These are phyloP conservation scores for Oscheius sp. DNA, from an alignment of 1,140 invertebrate species.

Conservation along the genomic window DNA sequence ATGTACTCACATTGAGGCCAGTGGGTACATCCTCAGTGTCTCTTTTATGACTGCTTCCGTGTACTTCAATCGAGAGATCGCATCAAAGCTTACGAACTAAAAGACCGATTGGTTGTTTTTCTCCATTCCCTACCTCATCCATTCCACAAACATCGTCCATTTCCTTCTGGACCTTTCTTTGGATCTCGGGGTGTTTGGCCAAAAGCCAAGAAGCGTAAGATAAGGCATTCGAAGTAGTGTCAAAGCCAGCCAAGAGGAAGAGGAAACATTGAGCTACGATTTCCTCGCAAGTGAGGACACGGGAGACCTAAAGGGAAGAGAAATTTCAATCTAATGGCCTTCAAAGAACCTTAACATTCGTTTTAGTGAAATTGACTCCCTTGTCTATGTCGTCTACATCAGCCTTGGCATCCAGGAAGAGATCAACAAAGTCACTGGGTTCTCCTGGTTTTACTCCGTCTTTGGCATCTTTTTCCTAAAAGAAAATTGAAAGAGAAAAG, in stretches of 20 bases:
- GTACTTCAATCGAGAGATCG: constrained; percentile 52
- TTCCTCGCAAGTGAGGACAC: not conserved
- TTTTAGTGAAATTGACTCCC: not conserved
- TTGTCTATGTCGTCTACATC: constrained; percentile 20
- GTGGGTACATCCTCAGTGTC: constrained; percentile 60
- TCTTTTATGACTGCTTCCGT: constrained; percentile 61
- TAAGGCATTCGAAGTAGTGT: constrained; percentile 63
- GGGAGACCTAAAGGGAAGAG: not conserved
- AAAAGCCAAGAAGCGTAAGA: constrained; percentile 61
- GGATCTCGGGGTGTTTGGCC: constrained; percentile 62
- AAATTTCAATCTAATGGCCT: not conserved
- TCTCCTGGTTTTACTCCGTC: constrained; percentile 10
- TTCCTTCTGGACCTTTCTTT: constrained; percentile 62
- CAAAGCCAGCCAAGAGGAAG: constrained; percentile 63
- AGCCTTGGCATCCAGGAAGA: constrained; percentile 9
- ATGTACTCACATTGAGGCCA: constrained; percentile 51
- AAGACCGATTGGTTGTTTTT: not conserved
- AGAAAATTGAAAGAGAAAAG: not conserved
- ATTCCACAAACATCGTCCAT: constrained; percentile 40
- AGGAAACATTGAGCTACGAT: constrained; percentile 41
- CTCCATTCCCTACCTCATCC: not conserved
- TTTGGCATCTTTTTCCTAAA: constrained; percentile 5
- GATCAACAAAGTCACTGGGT: constrained; percentile 24
- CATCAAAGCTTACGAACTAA: constrained; percentile 45
- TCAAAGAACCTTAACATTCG: not conserved